Conservation (phyloP, 2,113 vertebrate genomes). For the Microcebus jonahi region DNA sequence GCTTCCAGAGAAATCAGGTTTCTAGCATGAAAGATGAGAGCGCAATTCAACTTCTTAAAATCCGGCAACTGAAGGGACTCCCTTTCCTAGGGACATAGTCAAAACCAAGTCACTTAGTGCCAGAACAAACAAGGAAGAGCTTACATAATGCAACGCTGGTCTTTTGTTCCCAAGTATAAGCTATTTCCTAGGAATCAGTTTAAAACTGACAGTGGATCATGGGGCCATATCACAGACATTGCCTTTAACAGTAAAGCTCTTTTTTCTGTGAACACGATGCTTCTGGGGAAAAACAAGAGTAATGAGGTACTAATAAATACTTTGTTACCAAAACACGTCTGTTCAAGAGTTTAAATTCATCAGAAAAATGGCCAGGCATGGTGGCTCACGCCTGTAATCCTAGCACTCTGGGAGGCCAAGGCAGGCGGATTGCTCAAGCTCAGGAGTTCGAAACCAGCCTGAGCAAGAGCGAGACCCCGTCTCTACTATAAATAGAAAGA, state of each 20-base stretch:
- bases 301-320: not conserved
- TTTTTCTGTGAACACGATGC: not conserved
- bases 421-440: too few relatives aligned
- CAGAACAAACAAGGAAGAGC: not conserved
- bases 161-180: not conserved
- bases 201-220: not conserved
- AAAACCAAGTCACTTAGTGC: not conserved
- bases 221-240: not conserved
- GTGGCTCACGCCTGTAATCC: too few relatives aligned
- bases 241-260: not conserved
- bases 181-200: not conserved
- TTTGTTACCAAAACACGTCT: not conserved
- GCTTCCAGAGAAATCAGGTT: not conserved
- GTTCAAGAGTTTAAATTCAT: not conserved
- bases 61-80: not conserved
- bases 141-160: rapidly evolving
- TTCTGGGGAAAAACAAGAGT: not conserved
- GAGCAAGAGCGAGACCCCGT: too few relatives aligned
- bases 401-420: too few relatives aligned
- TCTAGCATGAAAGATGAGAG: not conserved
- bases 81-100: not conserved
- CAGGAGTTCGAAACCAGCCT: too few relatives aligned
- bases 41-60: not conserved
- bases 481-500: too few relatives aligned
- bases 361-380: not conserved